phyloP scores from a whole-genome alignment of 2,888 invertebrate species.

The Pherbina coryleti region DNA sequence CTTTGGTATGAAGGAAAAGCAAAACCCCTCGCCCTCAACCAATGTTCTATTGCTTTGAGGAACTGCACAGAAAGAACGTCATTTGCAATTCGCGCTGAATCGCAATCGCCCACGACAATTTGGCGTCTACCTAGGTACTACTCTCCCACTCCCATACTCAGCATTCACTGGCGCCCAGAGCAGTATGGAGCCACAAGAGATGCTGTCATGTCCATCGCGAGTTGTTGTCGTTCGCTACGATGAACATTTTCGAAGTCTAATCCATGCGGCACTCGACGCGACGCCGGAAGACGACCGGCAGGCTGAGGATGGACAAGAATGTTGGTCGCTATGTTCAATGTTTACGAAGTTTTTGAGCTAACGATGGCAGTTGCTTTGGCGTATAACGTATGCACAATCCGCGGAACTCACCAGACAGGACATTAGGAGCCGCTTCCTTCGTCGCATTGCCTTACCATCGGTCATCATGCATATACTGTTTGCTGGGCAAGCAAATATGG shows the following conservation, averaged over 20 bases:
- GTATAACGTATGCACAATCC: slow-evolving; percentile 27
- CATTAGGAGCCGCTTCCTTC: slow-evolving; percentile 17
- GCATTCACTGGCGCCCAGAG: neutral
- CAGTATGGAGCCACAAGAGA: slow-evolving; percentile 13
- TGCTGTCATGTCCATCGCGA: slow-evolving; percentile 24
- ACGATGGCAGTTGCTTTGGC: neutral
- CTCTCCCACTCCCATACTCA: neutral
- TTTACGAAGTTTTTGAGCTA: slow-evolving; percentile 31
- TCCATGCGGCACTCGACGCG: neutral
- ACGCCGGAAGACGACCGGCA: neutral
- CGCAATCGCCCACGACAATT: slow-evolving; percentile 21
- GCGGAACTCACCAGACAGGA: slow-evolving; percentile 14
- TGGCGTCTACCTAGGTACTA: neutral
- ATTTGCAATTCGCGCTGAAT: slow-evolving; percentile 31
- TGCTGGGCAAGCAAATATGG: neutral
- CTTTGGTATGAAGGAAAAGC: neutral
- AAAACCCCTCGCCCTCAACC: neutral
- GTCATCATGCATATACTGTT: neutral
- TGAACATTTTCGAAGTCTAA: neutral
- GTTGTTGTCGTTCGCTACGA: slow-evolving; percentile 3
- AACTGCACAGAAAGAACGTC: slow-evolving; percentile 24
- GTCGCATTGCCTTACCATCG: neutral
- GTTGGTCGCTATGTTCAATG: slow-evolving; percentile 3
- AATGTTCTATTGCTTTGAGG: neutral
- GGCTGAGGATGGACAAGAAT: neutral